phyloP scores from a whole-genome alignment of 2,113 vertebrate genomes.

The Orientallactaga bullata region DNA sequence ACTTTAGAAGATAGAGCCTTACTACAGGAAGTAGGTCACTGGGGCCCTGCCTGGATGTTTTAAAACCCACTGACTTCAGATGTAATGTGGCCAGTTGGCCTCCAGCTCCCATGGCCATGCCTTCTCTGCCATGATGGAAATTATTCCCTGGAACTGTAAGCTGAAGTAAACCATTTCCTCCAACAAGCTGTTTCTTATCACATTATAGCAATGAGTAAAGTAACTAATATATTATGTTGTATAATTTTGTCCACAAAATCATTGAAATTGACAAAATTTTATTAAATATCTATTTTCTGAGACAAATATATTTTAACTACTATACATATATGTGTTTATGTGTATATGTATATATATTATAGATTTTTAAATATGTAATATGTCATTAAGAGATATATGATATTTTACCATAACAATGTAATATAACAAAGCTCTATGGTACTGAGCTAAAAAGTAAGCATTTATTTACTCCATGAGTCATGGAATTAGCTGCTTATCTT shows the following conservation, averaged over 20 bases:
- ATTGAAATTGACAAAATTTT: neutral
- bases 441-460: slow-evolving; percentile 20
- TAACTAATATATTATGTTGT: too few species aligned
- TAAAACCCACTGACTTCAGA: too few species aligned
- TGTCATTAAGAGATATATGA: neutral
- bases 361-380: slow-evolving; percentile 31
- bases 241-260: neutral
- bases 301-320: neutral
- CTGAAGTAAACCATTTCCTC: too few species aligned
- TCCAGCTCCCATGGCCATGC: too few species aligned
- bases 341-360: neutral
- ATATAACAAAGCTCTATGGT: neutral
- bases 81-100: too few species aligned
- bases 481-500: neutral
- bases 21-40: too few species aligned
- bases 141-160: too few species aligned
- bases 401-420: neutral
- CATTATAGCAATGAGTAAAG: too few species aligned
- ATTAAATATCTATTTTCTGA: slow-evolving; percentile 35
- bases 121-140: too few species aligned
- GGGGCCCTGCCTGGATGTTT: too few species aligned
- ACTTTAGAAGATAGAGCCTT: too few species aligned
- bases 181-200: too few species aligned
- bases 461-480: neutral
- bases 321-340: neutral